A percentile compares a stretch with the other conserved stretches of the same genome.
Evolutionary conservation across 64 coral and sea anemone species (phyloP).

Genomic region (Platygyra sinensis): DNA sequence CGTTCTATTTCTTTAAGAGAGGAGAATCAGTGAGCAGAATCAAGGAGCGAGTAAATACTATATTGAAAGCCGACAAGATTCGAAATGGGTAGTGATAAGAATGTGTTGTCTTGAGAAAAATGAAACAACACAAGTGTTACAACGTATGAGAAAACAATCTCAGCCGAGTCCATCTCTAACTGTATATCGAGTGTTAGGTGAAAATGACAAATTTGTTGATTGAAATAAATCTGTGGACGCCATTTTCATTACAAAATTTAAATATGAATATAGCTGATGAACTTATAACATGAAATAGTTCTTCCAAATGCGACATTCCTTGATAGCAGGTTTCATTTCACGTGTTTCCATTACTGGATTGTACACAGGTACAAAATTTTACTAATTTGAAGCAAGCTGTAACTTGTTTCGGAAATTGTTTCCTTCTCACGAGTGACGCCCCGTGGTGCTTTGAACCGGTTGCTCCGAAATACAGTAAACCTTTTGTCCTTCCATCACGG

Average conservation of each 20-base stretch:
- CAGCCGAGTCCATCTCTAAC: background rate
- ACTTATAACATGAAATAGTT: background rate
- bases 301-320: background rate
- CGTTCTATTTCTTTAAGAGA: background rate
- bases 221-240: background rate
- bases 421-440: background rate
- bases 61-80: background rate
- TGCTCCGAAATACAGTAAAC: conserved; percentile 2
- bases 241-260: background rate
- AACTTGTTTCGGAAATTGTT: conserved; percentile 3
- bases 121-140: background rate
- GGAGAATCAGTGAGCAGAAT: background rate
- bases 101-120: background rate
- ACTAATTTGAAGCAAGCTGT: conserved; percentile 12
- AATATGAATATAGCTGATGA: background rate
- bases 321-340: background rate
- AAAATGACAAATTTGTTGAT: background rate
- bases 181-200: background rate
- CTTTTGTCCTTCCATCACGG: conserved; percentile 42
- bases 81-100: background rate
- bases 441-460: conserved; percentile 15
- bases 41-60: background rate
- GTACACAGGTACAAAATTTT: background rate
- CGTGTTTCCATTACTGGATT: background rate
- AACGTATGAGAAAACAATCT: too few relatives aligned